Evolutionary conservation across 2,113 vertebrate species (phyloP).

Genomic region (Oreocharis arfaki): DNA sequence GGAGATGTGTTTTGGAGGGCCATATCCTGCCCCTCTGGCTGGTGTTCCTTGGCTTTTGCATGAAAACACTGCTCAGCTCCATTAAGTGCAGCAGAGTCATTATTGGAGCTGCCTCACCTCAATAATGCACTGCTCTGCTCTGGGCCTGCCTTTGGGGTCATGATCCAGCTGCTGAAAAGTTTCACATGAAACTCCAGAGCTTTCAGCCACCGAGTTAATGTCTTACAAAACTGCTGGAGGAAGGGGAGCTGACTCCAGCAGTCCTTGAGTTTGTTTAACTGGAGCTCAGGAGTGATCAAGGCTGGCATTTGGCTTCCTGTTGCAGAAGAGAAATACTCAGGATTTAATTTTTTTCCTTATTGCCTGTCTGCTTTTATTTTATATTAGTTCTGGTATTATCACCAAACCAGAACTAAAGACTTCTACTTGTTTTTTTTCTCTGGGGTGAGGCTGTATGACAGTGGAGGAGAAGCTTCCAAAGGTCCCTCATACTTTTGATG

Average conservation of each 20-base stretch:
- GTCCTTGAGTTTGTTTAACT: background rate
- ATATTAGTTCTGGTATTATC: background rate
- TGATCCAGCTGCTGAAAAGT: background rate
- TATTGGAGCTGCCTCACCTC: background rate
- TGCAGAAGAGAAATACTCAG: background rate
- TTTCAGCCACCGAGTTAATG: background rate
- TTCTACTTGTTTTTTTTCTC: background rate
- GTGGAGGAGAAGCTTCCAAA: background rate
- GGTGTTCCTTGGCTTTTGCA: background rate
- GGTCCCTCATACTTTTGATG: background rate
- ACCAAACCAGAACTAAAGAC: background rate
- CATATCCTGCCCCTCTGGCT: background rate
- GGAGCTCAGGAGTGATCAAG: background rate
- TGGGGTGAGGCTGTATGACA: background rate
- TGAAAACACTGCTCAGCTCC: background rate
- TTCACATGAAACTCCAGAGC: background rate
- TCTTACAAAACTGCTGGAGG: background rate
- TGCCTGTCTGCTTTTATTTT: background rate
- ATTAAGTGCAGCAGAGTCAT: background rate
- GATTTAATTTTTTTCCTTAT: background rate
- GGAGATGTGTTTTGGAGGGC: background rate
- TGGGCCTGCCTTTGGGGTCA: background rate
- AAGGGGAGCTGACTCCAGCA: background rate
- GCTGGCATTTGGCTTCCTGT: background rate
- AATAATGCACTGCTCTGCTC: background rate